Conservation (phyloP, 2,888 invertebrate species). For the Sphaerophoria taeniata region DNA sequence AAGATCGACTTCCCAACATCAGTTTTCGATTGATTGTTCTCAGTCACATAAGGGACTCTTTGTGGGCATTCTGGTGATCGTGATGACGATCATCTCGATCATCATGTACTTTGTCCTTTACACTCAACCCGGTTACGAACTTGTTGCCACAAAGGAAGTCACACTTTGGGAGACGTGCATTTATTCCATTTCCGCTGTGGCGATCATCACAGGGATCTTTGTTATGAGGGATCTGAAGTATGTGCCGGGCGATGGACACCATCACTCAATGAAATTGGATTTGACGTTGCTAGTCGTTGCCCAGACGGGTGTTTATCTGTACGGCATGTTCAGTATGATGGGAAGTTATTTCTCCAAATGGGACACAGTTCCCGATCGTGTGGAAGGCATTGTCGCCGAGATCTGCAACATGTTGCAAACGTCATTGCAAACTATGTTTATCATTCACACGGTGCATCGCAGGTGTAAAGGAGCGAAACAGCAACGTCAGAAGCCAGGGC, state of each 20-base stretch:
- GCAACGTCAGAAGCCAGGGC: slow-evolving; percentile 90
- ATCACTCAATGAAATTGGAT: slow-evolving; percentile 85
- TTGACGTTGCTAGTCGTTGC: slow-evolving; percentile 93
- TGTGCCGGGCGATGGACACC: slow-evolving; percentile 84
- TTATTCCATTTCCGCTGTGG: slow-evolving; percentile 87
- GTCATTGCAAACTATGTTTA: slow-evolving; percentile 90
- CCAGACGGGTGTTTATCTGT: slow-evolving; percentile 94
- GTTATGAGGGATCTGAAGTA: slow-evolving; percentile 88
- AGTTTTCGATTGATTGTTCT: slow-evolving; percentile 92
- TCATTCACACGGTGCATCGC: slow-evolving; percentile 89
- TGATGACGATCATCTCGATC: slow-evolving; percentile 92
- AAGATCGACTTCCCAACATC: slow-evolving; percentile 84
- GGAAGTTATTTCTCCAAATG: slow-evolving; percentile 83
- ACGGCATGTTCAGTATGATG: slow-evolving; percentile 93
- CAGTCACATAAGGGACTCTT: slow-evolving; percentile 92
- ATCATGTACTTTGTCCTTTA: slow-evolving; percentile 95
- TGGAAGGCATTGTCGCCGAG: slow-evolving; percentile 88
- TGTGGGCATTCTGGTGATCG: slow-evolving; percentile 89
- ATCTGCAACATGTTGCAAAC: slow-evolving; percentile 90
- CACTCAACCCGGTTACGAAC: slow-evolving; percentile 85
- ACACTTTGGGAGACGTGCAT: slow-evolving; percentile 90
- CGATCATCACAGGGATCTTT: slow-evolving; percentile 85
- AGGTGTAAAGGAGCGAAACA: slow-evolving; percentile 89
- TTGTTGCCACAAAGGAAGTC: slow-evolving; percentile 88
- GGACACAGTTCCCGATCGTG: slow-evolving; percentile 83